phyloP scores from a whole-genome alignment of 2,888 invertebrate species.

The Tanaodytes sp. region DNA sequence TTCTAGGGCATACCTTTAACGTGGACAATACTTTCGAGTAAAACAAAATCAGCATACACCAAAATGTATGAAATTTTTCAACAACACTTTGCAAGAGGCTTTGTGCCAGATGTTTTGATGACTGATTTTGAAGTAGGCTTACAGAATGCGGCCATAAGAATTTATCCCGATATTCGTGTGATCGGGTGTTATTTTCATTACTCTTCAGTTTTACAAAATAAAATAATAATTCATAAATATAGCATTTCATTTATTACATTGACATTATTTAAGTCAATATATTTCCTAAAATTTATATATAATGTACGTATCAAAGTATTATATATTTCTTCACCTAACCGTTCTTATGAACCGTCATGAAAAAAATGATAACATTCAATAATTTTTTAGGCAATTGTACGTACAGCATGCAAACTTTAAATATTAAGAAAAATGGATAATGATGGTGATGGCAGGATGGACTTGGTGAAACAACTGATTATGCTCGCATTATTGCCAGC shows the following conservation, averaged over 20 bases:
- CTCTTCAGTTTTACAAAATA: not conserved
- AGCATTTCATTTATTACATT: not conserved
- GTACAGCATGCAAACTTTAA: not conserved
- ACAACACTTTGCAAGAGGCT: not conserved
- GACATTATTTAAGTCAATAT: not conserved
- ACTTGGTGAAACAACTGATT: not conserved
- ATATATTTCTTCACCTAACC: no score
- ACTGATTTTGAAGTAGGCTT: not conserved
- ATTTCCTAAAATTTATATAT: not conserved
- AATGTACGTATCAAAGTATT: no score
- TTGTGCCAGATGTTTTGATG: not conserved
- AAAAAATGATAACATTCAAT: no score
- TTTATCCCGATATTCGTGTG: not conserved
- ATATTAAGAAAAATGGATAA: not conserved
- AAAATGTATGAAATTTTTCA: not conserved
- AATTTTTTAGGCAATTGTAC: not conserved
- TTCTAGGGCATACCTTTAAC: no score
- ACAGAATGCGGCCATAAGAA: not conserved
- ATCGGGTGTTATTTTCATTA: not conserved
- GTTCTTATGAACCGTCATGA: no score
- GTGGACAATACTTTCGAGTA: no score
- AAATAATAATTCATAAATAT: not conserved
- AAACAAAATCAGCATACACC: not conserved
- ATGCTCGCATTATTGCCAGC: not conserved
- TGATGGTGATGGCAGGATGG: not conserved